Conservation (phyloP, 2,888 invertebrate species). For the Xanthorhoe designata region DNA sequence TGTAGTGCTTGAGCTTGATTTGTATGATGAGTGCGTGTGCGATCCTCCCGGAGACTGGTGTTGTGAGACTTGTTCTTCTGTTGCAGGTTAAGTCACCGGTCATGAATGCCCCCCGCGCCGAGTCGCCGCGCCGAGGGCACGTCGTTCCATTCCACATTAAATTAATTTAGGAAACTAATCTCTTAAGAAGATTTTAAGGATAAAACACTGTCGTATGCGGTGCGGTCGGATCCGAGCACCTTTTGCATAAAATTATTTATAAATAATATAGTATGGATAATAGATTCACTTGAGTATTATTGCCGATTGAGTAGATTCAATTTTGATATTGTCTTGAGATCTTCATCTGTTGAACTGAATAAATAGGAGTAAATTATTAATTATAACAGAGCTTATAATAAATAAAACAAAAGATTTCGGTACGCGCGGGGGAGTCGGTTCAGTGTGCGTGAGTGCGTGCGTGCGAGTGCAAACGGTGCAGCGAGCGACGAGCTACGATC, state of each 20-base stretch:
- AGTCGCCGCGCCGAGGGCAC: conserved; percentile 76
- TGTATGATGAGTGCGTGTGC: neutral
- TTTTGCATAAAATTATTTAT: conserved; percentile 73
- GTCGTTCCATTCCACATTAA: conserved; percentile 84
- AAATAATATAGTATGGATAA: conserved; percentile 82
- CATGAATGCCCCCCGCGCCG: conserved; percentile 73
- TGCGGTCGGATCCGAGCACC: conserved; percentile 63
- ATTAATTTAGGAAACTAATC: conserved; percentile 82
- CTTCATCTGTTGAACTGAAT: conserved; percentile 72
- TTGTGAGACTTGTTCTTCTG: conserved; percentile 41
- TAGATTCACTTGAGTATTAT: conserved; percentile 85
- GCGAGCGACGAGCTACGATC: conserved; percentile 28
- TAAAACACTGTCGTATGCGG: conserved; percentile 73
- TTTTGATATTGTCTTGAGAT: conserved; percentile 68
- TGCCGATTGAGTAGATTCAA: conserved; percentile 80
- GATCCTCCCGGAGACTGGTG: neutral
- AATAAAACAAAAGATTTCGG: conserved; percentile 49
- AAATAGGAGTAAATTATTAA: conserved; percentile 64
- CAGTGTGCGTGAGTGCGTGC: conserved; percentile 48
- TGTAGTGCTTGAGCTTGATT: conserved; percentile 3
- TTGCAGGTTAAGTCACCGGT: conserved; percentile 84
- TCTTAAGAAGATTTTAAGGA: conserved; percentile 81
- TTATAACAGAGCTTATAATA: conserved; percentile 72
- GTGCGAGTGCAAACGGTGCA: conserved; percentile 43
- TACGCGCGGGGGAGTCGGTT: conserved; percentile 51